phyloP scores from a whole-genome alignment of 1,140 invertebrate species.

The Philaenus spumarius region DNA sequence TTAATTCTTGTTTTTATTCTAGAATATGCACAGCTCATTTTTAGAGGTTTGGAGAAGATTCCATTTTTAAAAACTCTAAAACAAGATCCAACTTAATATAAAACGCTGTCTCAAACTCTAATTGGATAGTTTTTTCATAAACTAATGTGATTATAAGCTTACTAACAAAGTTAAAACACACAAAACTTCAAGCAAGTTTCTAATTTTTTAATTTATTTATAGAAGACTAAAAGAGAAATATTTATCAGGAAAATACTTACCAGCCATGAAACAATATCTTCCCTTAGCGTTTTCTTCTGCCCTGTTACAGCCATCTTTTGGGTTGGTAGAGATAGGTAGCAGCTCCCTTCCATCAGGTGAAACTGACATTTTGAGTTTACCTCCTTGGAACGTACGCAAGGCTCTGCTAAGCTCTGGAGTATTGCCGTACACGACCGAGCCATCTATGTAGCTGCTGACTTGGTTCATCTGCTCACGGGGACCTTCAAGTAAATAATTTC shows the following conservation, averaged over 20 bases:
- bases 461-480: slow-evolving; percentile 86
- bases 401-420: slow-evolving; percentile 43
- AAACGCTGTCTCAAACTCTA: too few relatives aligned
- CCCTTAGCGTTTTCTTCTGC: slow-evolving; percentile 54
- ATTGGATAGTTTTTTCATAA: too few relatives aligned
- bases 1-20: too few relatives aligned
- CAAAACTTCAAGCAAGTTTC: too few relatives aligned
- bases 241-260: slow-evolving; percentile 35
- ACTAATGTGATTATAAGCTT: too few relatives aligned
- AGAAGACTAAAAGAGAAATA: too few relatives aligned
- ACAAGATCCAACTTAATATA: too few relatives aligned
- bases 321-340: slow-evolving; percentile 61
- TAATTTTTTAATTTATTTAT: too few relatives aligned
- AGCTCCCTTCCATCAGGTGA: slow-evolving; percentile 56
- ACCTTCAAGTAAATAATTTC: slow-evolving; percentile 42
- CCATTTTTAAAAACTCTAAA: too few relatives aligned
- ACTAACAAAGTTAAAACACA: too few relatives aligned
- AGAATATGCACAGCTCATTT: too few relatives aligned
- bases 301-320: slow-evolving; percentile 67
- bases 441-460: slow-evolving; percentile 86
- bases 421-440: slow-evolving; percentile 76
- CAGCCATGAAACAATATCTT: slow-evolving; percentile 68
- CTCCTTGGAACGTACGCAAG: slow-evolving; percentile 50
- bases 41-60: too few relatives aligned
- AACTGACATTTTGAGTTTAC: slow-evolving; percentile 45